Base-by-base conservation (phyloP, 2,113 vertebrate genomes). In the Zosterops hypoxanthus region DNA sequence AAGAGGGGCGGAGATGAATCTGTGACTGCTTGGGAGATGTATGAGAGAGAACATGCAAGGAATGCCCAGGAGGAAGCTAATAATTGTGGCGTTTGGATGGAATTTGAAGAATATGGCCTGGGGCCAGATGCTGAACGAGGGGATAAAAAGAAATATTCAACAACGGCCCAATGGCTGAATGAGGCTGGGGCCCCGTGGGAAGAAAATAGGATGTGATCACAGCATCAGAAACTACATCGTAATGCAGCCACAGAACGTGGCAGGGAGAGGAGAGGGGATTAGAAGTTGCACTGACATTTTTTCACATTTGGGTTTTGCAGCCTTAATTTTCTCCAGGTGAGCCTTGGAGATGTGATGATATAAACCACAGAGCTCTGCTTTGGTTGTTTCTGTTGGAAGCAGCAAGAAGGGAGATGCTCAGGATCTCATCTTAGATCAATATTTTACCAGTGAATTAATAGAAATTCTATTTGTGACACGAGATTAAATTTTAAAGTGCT, bases 41-140 rank as follows among this genome's bases (percentile, higher is more conserved):
- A 68, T 57, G 53, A 91, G 90, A 71, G 72, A 80, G 94, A 90
- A 97, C 64, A 75, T 22, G 64, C 72, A 77, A 86, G 69, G 83
- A 96, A 97, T 84, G 86, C 94, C 92, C 95, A 87, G 83, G 90
- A 96, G 95, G 81, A 91, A 94, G 91, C 88, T 92, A 91, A 95
- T 95, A 96, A 95, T 82, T 94, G 93, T 87, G 89, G 92, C 0
- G 64, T 94, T 96, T 64, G 77, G 89, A 79, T 95, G 96, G 96
- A 96, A 96, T 97, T 89, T 95, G 91, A 94, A 78, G 91, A 95
- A 92, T 91, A 96, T 46, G 69, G 88, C 94, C 84, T 50, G 83
- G 65, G 94, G 96, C 83, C 83, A 71, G 60, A 44, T 0, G 9
- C 83, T 79, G 96, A 95, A 95, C 52, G 49, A 92, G 65, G 80